Conservation (phyloP, 2,113 vertebrate genomes). For the Nothobranchius kuhntae region DNA sequence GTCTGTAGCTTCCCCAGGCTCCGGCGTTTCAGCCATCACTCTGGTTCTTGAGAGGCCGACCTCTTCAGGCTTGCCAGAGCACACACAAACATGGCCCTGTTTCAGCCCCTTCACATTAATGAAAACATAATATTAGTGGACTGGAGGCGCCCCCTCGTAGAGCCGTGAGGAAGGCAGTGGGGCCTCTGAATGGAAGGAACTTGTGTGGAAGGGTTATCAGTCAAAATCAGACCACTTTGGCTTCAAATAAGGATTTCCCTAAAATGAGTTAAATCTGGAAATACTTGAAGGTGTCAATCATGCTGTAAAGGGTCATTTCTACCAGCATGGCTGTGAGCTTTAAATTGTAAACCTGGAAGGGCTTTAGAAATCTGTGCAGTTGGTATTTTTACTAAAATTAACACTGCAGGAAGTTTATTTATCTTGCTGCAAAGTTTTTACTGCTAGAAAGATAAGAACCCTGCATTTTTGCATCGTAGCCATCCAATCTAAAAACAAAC, state of each 20-base stretch:
- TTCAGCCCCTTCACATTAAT: conserved; percentile 57
- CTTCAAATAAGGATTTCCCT: neutral
- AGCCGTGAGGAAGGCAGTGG: conserved; percentile 11
- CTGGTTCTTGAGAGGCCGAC: conserved; percentile 14
- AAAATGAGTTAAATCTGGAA: neutral
- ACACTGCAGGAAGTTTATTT: neutral
- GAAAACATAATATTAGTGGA: conserved; percentile 71
- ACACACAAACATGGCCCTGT: conserved; percentile 53
- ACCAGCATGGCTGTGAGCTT: too few species aligned
- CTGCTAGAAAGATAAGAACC: too few species aligned
- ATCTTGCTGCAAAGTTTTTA: neutral
- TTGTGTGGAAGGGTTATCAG: conserved; percentile 12
- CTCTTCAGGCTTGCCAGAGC: conserved; percentile 12
- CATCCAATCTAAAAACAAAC: neutral
- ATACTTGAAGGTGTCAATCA: neutral
- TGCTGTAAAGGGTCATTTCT: neutral
- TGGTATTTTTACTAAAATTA: neutral
- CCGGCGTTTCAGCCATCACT: neutral
- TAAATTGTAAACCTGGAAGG: neutral
- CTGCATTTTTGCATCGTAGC: neutral
- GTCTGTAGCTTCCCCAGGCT: conserved; percentile 14
- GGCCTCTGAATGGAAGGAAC: conserved; percentile 14
- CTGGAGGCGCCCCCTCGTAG: conserved; percentile 41
- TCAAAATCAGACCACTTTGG: conserved; percentile 2
- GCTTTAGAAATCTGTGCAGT: neutral